Conservation (phyloP, 2,797 vertebrate genomes). For the Sebastes iracundus region DNA sequence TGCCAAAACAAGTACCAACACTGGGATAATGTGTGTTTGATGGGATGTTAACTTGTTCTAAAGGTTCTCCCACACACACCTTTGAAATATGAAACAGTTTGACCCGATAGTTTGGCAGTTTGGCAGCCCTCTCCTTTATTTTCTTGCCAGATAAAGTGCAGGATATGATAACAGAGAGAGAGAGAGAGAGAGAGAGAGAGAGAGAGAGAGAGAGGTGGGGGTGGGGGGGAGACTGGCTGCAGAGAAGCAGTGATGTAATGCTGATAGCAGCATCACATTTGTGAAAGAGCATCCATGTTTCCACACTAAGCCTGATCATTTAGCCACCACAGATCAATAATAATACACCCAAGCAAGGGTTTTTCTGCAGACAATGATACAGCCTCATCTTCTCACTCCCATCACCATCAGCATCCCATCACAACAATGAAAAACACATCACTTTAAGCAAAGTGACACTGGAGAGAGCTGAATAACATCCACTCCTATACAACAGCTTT, state of each 20-base stretch:
- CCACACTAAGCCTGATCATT: constrained; percentile 68
- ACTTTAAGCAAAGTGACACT: constrained; percentile 3
- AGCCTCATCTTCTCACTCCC: neutral
- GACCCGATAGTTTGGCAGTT: neutral
- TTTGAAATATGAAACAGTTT: neutral
- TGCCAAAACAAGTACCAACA: constrained; percentile 9
- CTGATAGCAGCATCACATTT: constrained; percentile 73
- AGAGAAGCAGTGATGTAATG: constrained; percentile 78
- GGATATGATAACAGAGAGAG: constrained; percentile 17
- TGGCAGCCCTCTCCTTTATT: constrained; percentile 3
- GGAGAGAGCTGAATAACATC: neutral
- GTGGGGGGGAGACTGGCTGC: constrained; percentile 44
- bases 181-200: neutral
- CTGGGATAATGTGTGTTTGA: neutral
- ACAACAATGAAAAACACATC: constrained; percentile 36
- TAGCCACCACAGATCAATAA: constrained; percentile 72
- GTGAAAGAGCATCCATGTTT: constrained; percentile 76
- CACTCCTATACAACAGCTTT: neutral
- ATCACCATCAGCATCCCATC: constrained; percentile 9
- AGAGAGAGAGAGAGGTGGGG: neutral
- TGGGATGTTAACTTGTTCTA: neutral
- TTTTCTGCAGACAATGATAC: neutral
- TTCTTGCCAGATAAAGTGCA: constrained; percentile 25
- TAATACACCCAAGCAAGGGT: neutral
- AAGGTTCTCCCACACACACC: neutral